phyloP scores from a whole-genome alignment of 2,888 invertebrate species.

The Notocelia uddmanniana region DNA sequence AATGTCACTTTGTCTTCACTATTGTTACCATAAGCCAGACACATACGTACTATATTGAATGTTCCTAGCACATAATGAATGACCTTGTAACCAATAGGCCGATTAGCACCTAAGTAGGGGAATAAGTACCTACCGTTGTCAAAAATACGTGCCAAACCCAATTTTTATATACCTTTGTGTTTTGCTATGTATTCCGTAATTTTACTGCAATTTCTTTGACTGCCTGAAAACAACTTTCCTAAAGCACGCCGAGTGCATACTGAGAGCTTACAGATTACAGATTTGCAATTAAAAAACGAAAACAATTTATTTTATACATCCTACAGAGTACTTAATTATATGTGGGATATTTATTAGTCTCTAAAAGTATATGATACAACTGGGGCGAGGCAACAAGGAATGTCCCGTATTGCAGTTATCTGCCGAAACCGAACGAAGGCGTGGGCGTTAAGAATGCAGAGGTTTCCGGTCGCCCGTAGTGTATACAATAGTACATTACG shows the following conservation, averaged over 20 bases:
- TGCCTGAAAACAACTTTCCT: neutral
- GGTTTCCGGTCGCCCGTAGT: no score
- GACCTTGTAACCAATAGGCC: conserved; percentile 58
- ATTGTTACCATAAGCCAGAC: conserved; percentile 43
- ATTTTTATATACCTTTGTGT: conserved; percentile 43
- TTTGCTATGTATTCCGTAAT: conserved; percentile 26
- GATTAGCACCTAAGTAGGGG: conserved; percentile 40
- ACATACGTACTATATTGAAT: conserved; percentile 71
- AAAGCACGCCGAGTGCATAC: neutral
- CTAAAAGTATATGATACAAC: no score
- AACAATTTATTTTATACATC: neutral
- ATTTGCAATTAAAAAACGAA: neutral
- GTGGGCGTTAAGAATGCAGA: no score
- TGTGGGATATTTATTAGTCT: no score
- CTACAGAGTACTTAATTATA: no score
- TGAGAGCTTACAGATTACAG: neutral
- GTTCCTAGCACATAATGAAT: conserved; percentile 59
- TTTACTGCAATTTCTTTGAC: neutral
- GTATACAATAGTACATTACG: no score
- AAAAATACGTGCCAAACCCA: conserved; percentile 46
- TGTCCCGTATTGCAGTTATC: no score
- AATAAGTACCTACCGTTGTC: conserved; percentile 33
- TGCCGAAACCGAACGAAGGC: no score
- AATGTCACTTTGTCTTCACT: conserved; percentile 44
- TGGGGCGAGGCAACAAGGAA: no score